Conservation (phyloP, 2,113 vertebrate genomes). For the Psilopogon haemacephalus region DNA sequence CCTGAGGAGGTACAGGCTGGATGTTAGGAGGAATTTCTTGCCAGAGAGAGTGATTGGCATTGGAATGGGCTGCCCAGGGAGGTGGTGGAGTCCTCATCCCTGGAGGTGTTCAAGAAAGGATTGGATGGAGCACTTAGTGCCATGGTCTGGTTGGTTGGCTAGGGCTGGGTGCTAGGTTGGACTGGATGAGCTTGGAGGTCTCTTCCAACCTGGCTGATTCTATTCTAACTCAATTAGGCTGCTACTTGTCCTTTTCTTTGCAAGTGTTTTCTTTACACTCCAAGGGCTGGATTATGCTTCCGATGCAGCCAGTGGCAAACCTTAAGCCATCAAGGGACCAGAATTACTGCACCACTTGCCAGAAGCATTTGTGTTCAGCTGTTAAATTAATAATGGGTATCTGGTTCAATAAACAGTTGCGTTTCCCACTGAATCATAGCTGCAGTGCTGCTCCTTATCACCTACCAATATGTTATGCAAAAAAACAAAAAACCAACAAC, state of each 20-base stretch:
- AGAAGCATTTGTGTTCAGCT: conserved; percentile 56
- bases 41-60: too few species aligned
- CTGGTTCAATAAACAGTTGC: conserved; percentile 69
- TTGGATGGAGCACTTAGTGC: too few species aligned
- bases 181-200: too few species aligned
- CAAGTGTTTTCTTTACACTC: conserved; percentile 36
- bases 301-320: conserved; percentile 30
- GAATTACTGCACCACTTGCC: conserved; percentile 58
- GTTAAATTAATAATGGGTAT: conserved; percentile 71
- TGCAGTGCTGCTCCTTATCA: conserved; percentile 33
- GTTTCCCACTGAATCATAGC: conserved; percentile 49
- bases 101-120: too few species aligned
- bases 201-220: too few species aligned
- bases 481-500: too few species aligned
- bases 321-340: conserved; percentile 59
- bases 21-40: too few species aligned
- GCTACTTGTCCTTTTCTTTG: conserved; percentile 1
- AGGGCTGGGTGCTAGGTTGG: too few species aligned
- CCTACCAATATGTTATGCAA: conserved; percentile 57
- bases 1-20: too few species aligned
- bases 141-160: too few species aligned
- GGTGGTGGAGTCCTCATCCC: too few species aligned
- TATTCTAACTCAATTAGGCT: background rate
- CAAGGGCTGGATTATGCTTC: conserved; percentile 31
- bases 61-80: too few species aligned